Evolutionary conservation across 2,113 vertebrate genomes (phyloP).

Genomic region (Thermophis baileyi): DNA sequence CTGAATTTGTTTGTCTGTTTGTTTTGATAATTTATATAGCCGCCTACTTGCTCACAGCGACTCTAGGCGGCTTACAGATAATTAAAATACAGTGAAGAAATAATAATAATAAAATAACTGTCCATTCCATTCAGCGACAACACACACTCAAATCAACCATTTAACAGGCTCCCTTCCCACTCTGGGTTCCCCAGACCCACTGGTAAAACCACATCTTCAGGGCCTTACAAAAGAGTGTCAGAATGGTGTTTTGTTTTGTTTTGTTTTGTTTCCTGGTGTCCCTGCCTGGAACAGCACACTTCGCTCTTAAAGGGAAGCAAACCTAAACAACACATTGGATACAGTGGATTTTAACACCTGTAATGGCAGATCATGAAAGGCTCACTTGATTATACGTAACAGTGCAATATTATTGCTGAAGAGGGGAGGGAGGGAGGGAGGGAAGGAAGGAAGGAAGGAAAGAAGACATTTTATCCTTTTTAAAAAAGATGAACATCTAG

Average conservation of each 20-base stretch:
- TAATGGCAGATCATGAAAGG: not conserved
- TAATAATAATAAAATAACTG: not conserved
- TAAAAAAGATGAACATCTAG: not conserved
- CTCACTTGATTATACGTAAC: not conserved
- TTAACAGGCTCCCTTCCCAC: not conserved
- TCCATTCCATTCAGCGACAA: not conserved
- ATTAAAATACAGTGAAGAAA: not conserved
- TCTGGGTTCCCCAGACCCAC: too few relatives aligned
- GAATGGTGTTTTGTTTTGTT: too few relatives aligned
- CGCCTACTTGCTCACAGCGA: not conserved
- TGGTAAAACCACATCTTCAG: not conserved
- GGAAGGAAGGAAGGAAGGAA: not conserved
- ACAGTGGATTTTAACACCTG: not conserved
- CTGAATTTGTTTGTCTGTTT: too few relatives aligned
- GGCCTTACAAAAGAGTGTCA: not conserved
- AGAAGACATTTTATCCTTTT: not conserved
- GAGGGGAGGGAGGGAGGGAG: not conserved
- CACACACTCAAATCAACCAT: not conserved
- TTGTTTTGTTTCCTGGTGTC: not conserved
- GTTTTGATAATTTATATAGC: not conserved
- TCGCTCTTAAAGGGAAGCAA: not conserved
- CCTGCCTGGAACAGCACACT: not conserved
- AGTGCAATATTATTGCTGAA: not conserved
- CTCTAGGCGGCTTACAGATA: not conserved
- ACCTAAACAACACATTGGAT: not conserved